Base-by-base conservation (phyloP, 1,140 invertebrate genomes). In the Scaptomyza hsui region DNA sequence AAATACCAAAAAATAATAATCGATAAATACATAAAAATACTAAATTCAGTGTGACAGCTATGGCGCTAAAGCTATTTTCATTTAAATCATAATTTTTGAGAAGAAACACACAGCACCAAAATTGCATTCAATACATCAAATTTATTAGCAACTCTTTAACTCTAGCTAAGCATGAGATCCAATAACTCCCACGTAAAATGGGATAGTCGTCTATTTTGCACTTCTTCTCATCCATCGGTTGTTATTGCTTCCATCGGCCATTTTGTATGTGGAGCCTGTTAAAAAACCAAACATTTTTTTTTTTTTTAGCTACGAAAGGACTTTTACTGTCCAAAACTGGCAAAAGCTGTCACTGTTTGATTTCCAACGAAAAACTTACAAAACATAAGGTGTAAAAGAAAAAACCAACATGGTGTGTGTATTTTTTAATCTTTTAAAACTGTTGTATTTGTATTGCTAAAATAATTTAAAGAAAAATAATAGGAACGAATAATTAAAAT, bases 81-180 rank as follows among this genome's bases (percentile, higher is more conserved):
- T 56, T 35, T 26, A 3, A 47, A 47, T 4, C 32, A n/a, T 35
- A n/a, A 1, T 35, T 24, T 4, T 35, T 35, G n/a, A 39, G 21
- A 60, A 48, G 4, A 10, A 67, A 7, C 24, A 37, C 18, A 37
- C 29, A 32, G 5, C 12, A 21, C 15, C 32, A 4, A 47, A 26
- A 41, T 44, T 60, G 60, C 60, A 85, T 79, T 61, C 70, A 73
- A 61, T 80, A 70, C 13, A 60, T 55, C 2, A 68, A 64, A 63
- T 83, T 85, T 86, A 85, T 86, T 86, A 57, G 45, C 61, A 57
- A 51, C 73, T 35, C 35, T 61, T 55, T 19, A 55, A 60, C 39
- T 85, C 77, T 55, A 76, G 51, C 57, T 86, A 86, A 77, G 73
- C 80, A 70, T 86, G 81, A 86, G 76, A 85, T 85, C 80, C 77